Base-by-base conservation (phyloP, 2,113 vertebrate species). In the Alethe diademata region DNA sequence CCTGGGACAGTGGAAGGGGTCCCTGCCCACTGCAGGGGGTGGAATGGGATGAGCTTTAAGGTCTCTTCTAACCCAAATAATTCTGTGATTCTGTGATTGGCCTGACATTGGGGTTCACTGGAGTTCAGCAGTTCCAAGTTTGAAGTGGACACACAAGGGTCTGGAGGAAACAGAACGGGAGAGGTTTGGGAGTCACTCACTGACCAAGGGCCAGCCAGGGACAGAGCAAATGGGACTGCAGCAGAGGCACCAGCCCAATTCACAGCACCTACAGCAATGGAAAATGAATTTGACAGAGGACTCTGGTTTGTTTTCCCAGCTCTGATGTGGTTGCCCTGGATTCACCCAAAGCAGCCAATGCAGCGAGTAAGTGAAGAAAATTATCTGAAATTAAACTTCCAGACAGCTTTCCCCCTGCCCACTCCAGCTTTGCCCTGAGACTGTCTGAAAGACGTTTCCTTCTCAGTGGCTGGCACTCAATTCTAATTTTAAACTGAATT, bases 401-500 rank as follows among this genome's bases (percentile, higher is more conserved):
- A 79, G 86, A 33, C 26, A 78, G 62, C 36, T 73, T 88, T 89
- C n/a, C 40, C 9, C 9, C 17, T 79, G 71, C 33, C 75, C 53
- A 45, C 43, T 69, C 42, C 40, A 73, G 72, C 28, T 56, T 51
- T 48, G 50, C 76, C 87, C 60, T 1, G 2, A 54, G n/a, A 86
- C 69, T 33, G 57, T 54, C 72, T 93, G 64, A 70, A 65, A 83
- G 51, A 70, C 23, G 31, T 6, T 65, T 75, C 50, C 58, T 76
- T 51, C 84, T 36, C 64, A 38, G 65, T 45, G 85, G 64, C 87
- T 91, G 87, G 69, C 50, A 87, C 72, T 84, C 40, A n/a, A 7
- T 73, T 67, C 80, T 78, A 65, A 91, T 91, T 94, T 90, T 80
- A 78, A 94, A 69, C 18, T 22, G 64, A 89, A 57, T 16, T 80